Evolutionary conservation across 2,888 invertebrate genomes (phyloP).

Genomic region (Taphrorychus bicolor): DNA sequence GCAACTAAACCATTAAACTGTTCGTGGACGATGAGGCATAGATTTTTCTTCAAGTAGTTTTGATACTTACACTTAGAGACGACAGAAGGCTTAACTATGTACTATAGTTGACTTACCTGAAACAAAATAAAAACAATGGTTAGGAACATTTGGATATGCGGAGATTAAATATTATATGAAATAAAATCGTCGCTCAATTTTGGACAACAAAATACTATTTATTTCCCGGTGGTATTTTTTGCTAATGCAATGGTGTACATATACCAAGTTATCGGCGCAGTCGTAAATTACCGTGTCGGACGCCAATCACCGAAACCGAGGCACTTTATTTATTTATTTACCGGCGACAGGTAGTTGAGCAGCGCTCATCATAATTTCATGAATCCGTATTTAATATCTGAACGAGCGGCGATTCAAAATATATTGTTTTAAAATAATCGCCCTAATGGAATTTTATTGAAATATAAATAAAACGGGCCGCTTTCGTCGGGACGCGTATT

Average conservation of each 20-base stretch:
- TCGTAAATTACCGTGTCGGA: neutral
- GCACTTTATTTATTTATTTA: neutral
- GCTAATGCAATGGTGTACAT: neutral
- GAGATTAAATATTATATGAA: too few relatives aligned
- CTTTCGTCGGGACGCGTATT: constrained; percentile 25
- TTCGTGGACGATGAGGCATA: too few relatives aligned
- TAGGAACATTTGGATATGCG: too few relatives aligned
- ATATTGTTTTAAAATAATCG: constrained; percentile 39
- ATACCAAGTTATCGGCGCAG: neutral
- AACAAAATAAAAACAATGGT: neutral
- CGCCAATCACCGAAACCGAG: neutral
- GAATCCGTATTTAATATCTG: neutral
- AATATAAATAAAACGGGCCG: constrained; percentile 35
- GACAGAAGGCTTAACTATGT: too few relatives aligned
- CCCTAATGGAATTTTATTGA: constrained; percentile 36
- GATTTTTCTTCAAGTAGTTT: too few relatives aligned
- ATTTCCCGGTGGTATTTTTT: neutral
- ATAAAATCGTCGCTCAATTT: too few relatives aligned
- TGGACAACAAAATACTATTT: too few relatives aligned
- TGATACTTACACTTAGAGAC: too few relatives aligned
- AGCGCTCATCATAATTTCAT: neutral
- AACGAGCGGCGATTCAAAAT: constrained; percentile 20
- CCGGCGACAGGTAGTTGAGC: neutral
- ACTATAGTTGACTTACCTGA: neutral
- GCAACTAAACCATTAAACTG: too few relatives aligned